Conservation (phyloP, 2,113 vertebrate species). For the Dasyprocta punctata region DNA sequence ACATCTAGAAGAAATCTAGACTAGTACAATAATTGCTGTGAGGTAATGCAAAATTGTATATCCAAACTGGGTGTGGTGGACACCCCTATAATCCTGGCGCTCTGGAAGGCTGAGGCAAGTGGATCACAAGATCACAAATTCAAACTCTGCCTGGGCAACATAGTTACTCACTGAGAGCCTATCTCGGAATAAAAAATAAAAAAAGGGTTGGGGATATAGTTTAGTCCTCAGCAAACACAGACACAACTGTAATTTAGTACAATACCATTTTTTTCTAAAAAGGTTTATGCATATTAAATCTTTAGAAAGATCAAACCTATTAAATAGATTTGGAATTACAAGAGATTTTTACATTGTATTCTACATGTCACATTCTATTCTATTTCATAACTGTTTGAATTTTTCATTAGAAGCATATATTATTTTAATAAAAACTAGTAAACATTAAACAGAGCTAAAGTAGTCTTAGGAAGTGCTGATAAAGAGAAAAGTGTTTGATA, state of each 20-base stretch:
- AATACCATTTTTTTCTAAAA: background rate
- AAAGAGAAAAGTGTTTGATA: slow-evolving; percentile 2
- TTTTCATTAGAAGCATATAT: background rate
- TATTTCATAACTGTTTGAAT: background rate
- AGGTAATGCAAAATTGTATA: background rate
- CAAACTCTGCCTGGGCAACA: background rate
- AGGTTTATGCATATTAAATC: background rate
- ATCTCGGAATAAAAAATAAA: background rate
- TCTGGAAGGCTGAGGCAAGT: background rate
- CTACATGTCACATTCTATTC: background rate
- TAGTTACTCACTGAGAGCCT: background rate
- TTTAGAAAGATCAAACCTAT: background rate
- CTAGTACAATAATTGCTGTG: background rate
- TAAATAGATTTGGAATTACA: background rate
- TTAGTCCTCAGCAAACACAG: background rate
- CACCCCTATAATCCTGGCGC: background rate
- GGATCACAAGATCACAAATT: background rate
- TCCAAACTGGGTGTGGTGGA: background rate
- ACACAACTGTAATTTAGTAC: background rate
- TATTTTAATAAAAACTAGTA: background rate
- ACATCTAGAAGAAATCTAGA: background rate
- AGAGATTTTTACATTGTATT: background rate
- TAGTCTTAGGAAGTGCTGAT: background rate
- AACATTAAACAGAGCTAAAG: background rate
- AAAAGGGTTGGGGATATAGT: background rate